Conservation (phyloP, 2,888 invertebrate species). For the Ferrisia virgata region DNA sequence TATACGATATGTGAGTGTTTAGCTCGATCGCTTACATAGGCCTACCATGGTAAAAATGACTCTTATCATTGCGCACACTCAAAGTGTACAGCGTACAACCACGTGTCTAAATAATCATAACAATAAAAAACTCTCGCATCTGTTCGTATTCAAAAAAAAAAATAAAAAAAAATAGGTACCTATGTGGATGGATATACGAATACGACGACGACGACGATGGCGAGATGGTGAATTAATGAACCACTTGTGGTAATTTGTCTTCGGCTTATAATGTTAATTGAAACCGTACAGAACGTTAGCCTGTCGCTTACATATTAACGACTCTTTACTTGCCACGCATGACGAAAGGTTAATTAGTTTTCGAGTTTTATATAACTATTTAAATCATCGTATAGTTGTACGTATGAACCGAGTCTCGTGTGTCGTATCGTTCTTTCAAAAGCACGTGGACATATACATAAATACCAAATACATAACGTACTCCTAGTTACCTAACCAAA, state of each 20-base stretch:
- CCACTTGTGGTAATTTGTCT: constrained; percentile 12
- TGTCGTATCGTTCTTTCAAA: not conserved
- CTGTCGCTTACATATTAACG: constrained; percentile 11
- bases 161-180: not conserved
- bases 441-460: not conserved
- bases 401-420: too few species aligned
- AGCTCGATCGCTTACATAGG: too few species aligned
- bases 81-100: not conserved
- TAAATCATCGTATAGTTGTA: too few species aligned
- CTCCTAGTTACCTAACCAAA: too few species aligned
- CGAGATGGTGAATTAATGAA: constrained; percentile 11
- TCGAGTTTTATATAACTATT: not conserved
- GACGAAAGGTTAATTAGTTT: constrained; percentile 31
- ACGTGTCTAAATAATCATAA: not conserved
- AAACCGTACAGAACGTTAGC: not conserved
- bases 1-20: too few species aligned
- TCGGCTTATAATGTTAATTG: constrained; percentile 26
- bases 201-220: not conserved
- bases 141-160: not conserved
- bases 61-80: not conserved
- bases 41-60: not conserved
- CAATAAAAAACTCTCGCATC: not conserved
- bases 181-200: not conserved
- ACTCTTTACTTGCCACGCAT: not conserved
- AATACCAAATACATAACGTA: too few species aligned